Conservation (phyloP, 2,888 invertebrate species). For the Biston stratarius region DNA sequence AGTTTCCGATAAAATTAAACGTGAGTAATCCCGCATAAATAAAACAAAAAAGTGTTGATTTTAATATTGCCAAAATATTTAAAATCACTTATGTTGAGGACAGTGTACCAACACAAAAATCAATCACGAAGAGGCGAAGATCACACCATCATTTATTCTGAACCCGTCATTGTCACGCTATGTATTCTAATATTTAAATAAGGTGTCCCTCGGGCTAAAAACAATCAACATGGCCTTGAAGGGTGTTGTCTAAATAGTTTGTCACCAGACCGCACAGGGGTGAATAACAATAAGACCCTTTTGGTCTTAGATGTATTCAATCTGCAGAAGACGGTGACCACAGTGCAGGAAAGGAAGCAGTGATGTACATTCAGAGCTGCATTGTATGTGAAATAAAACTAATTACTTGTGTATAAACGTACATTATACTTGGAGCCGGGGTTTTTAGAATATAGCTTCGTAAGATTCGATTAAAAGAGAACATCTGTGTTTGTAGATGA, state of each 20-base stretch:
- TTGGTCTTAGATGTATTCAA: constrained; percentile 76
- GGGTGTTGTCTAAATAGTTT: constrained; percentile 74
- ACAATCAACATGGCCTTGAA: constrained; percentile 65
- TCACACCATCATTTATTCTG: constrained; percentile 25
- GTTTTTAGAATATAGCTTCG: too few relatives aligned
- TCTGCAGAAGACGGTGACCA: constrained; percentile 68
- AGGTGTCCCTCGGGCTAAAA: constrained; percentile 60
- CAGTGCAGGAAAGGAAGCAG: constrained; percentile 17
- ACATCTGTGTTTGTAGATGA: too few relatives aligned
- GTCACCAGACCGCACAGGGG: constrained; percentile 73
- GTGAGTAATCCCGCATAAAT: too few relatives aligned
- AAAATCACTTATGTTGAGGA: not conserved
- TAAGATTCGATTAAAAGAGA: too few relatives aligned
- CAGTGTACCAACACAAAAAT: not conserved
- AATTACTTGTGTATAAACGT: not conserved
- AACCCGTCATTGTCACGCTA: constrained; percentile 37
- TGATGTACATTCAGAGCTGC: too few relatives aligned
- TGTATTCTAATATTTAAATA: constrained; percentile 48
- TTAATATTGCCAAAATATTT: not conserved
- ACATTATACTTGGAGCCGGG: too few relatives aligned
- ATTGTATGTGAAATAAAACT: not conserved
- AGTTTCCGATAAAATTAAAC: too few relatives aligned
- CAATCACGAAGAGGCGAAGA: constrained; percentile 4
- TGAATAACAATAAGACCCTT: constrained; percentile 84
- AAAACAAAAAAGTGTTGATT: too few relatives aligned